Evolutionary conservation across 2,113 vertebrate genomes (phyloP).

Genomic region (Caloenas nicobarica): DNA sequence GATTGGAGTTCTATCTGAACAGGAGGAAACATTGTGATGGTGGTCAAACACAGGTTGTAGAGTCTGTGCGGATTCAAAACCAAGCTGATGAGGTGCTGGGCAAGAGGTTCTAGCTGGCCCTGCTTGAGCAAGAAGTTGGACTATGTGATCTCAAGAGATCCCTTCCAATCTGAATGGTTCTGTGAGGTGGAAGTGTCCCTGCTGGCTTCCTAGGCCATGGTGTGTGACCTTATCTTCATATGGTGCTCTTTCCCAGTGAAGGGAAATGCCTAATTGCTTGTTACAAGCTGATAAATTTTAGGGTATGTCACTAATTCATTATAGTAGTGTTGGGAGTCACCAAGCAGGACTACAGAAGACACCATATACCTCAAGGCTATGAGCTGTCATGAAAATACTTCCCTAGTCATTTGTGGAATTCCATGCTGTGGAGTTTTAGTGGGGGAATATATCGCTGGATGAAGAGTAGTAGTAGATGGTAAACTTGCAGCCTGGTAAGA

Average conservation of each 20-base stretch:
- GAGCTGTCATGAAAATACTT: not conserved
- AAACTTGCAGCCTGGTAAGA: not conserved
- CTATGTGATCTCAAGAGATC: not conserved
- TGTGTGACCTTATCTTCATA: not conserved
- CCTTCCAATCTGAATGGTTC: not conserved
- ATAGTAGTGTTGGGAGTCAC: not conserved
- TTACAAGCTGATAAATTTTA: not conserved
- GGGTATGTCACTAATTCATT: not conserved
- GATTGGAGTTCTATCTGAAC: not conserved
- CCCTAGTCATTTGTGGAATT: not conserved
- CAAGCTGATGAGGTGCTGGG: not conserved
- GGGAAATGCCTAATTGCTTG: rapidly evolving
- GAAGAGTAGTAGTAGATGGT: not conserved
- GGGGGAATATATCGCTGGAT: not conserved
- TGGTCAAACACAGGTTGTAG: not conserved
- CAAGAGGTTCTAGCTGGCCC: not conserved
- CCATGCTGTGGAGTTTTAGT: not conserved
- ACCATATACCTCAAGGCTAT: not conserved
- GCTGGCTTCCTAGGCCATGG: too few relatives aligned
- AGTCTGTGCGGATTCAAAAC: not conserved
- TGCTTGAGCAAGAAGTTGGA: not conserved
- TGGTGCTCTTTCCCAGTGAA: not conserved
- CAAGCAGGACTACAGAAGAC: not conserved
- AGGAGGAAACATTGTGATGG: not conserved
- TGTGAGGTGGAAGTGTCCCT: not conserved